A percentile compares a stretch with the other conserved stretches of the same genome.
Evolutionary conservation across 2,113 vertebrate species (phyloP).

Genomic region (Athene cunicularia): DNA sequence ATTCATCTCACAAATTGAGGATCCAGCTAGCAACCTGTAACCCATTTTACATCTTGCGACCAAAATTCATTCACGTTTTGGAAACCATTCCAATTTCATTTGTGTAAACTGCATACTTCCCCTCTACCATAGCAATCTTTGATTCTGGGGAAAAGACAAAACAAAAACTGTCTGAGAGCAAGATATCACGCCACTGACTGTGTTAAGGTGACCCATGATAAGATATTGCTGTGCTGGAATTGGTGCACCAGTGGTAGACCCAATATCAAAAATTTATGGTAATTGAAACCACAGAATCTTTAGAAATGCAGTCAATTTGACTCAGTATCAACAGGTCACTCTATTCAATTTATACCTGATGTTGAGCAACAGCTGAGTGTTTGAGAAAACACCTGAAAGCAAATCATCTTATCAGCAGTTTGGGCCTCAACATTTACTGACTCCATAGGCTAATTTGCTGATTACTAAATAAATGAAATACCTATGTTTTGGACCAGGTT

Average conservation of each 20-base stretch:
- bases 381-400: conserved; percentile 85
- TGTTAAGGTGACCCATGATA: conserved; percentile 51
- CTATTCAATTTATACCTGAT: conserved; percentile 87
- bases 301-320: conserved; percentile 88
- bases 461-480: conserved; percentile 87
- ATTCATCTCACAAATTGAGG: conserved; percentile 45
- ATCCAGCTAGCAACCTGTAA: conserved; percentile 54
- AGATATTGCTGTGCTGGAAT: conserved; percentile 63
- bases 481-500: conserved; percentile 42
- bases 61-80: conserved; percentile 55
- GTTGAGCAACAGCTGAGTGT: conserved; percentile 66
- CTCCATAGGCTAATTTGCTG: conserved; percentile 83
- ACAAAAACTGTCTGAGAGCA: conserved; percentile 17
- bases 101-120: conserved; percentile 37
- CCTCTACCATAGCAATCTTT: conserved; percentile 53
- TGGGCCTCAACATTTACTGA: conserved; percentile 78
- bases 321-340: conserved; percentile 86
- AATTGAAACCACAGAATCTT: conserved; percentile 87
- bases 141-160: conserved; percentile 51
- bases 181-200: neutral
- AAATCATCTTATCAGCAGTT: conserved; percentile 85
- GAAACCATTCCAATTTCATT: conserved; percentile 50
- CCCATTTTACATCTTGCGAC: conserved; percentile 19
- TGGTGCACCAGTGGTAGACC: conserved; percentile 3
- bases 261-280: conserved; percentile 83